Conservation (phyloP, 2,888 invertebrate species). For the Drosophila macrothrix region DNA sequence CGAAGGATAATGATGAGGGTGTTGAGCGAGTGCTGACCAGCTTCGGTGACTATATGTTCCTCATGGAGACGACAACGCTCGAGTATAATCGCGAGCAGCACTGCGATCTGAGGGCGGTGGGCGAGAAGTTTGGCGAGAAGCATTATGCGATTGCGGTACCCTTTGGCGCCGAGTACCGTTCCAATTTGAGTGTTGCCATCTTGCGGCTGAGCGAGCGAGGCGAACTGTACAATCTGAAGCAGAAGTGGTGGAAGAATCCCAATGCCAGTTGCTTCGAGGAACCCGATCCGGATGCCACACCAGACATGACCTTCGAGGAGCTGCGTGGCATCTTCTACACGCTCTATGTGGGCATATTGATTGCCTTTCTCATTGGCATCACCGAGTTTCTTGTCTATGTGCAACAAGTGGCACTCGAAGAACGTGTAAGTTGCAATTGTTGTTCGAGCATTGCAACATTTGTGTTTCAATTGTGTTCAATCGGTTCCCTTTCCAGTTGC, state of each 20-base stretch:
- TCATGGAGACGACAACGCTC: constrained; percentile 98
- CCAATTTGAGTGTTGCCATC: constrained; percentile 93
- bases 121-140: constrained; percentile 93
- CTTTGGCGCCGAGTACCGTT: constrained; percentile 90
- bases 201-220: constrained; percentile 96
- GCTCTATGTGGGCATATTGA: constrained; percentile 89
- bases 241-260: constrained; percentile 95
- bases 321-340: constrained; percentile 96
- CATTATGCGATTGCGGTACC: constrained; percentile 98
- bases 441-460: neutral
- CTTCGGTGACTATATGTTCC: constrained; percentile 93
- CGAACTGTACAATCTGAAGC: constrained; percentile 91
- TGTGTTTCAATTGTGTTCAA: neutral
- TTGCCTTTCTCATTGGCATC: constrained; percentile 91
- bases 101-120: constrained; percentile 92
- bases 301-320: constrained; percentile 86
- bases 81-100: constrained; percentile 94
- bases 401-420: constrained; percentile 90
- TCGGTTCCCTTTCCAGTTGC: constrained; percentile 41
- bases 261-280: constrained; percentile 83
- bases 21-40: constrained; percentile 91
- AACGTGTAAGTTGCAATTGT: constrained; percentile 87
- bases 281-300: constrained; percentile 57
- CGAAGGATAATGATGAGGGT: constrained; percentile 92
- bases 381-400: constrained; percentile 94